Evolutionary conservation across 1,140 invertebrate species (phyloP).

Genomic region (Trichonephila clavata): DNA sequence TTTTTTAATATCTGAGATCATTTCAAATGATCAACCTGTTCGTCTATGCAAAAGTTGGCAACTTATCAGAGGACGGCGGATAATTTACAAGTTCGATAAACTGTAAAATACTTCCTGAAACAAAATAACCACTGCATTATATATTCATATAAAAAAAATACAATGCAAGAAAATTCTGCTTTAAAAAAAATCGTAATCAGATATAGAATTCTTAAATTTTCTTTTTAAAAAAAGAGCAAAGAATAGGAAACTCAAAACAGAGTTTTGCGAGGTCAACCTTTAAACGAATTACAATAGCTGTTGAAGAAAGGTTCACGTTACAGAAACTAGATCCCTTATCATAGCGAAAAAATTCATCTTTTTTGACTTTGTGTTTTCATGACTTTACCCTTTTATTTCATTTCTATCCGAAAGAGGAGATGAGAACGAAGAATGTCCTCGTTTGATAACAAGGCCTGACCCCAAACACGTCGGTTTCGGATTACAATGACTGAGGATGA

Average conservation of each 20-base stretch:
- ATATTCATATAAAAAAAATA: background rate
- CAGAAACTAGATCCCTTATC: background rate
- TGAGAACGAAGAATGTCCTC: slow-evolving; percentile 12
- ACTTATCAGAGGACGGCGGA: background rate
- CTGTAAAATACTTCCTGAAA: background rate
- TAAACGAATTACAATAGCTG: slow-evolving; percentile 14
- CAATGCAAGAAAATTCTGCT: background rate
- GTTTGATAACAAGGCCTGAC: slow-evolving; percentile 51
- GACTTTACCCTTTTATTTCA: background rate
- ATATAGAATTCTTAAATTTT: background rate
- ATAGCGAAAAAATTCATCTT: background rate
- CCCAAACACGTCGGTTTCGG: slow-evolving; percentile 27
- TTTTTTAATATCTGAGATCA: no score
- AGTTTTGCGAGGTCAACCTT: background rate
- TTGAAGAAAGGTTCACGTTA: background rate
- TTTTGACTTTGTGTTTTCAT: background rate
- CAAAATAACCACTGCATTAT: background rate
- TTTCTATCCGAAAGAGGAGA: background rate
- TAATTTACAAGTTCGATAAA: slow-evolving; percentile 1
- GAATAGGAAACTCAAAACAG: background rate
- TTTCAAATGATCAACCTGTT: no score
- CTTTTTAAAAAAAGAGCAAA: background rate
- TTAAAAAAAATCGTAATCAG: background rate
- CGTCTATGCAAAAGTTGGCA: no score
- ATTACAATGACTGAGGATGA: slow-evolving; percentile 40